Conservation (phyloP, 92 coral and sea anemone genomes). For the Epizoanthus fatuus region DNA sequence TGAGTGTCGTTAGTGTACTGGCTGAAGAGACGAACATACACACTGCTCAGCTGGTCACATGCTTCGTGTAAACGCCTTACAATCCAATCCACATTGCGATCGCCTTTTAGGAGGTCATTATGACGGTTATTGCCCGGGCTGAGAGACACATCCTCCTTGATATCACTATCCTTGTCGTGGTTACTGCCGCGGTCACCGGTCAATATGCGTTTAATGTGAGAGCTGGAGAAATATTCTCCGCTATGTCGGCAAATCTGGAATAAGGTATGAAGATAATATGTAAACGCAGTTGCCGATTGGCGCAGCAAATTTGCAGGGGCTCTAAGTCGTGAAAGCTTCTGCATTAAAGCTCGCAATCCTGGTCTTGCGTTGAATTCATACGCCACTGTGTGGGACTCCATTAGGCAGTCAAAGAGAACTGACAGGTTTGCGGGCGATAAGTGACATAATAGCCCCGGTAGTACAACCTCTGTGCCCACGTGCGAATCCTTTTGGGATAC, state of each 20-base stretch:
- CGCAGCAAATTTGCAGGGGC: conserved; percentile 98
- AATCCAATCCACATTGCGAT: conserved; percentile 96
- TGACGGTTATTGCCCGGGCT: conserved; percentile 75
- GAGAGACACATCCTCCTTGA: conserved; percentile 71
- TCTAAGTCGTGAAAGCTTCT: conserved; percentile 91
- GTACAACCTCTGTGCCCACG: conserved; percentile 77
- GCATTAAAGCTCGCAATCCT: conserved; percentile 93
- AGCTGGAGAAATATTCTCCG: conserved; percentile 97
- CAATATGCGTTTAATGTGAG: conserved; percentile 95
- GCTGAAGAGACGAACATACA: conserved; percentile 91
- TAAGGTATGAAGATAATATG: conserved; percentile 94
- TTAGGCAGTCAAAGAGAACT: conserved; percentile 94
- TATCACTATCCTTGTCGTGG: conserved; percentile 67
- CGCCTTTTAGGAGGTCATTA: conserved; percentile 90
- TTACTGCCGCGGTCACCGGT: conserved; percentile 91
- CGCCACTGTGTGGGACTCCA: conserved; percentile 99
- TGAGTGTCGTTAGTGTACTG: conserved; percentile 83
- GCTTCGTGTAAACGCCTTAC: conserved; percentile 97
- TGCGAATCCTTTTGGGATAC: conserved; percentile 52
- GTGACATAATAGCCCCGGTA: conserved; percentile 92
- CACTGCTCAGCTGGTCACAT: conserved; percentile 96
- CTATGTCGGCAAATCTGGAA: conserved; percentile 97
- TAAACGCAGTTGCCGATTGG: conserved; percentile 96
- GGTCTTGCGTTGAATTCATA: conserved; percentile 98
- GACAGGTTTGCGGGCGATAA: conserved; percentile 96